Base-by-base conservation (phyloP, 2,113 vertebrate species). In the Leptobrachium leishanense region DNA sequence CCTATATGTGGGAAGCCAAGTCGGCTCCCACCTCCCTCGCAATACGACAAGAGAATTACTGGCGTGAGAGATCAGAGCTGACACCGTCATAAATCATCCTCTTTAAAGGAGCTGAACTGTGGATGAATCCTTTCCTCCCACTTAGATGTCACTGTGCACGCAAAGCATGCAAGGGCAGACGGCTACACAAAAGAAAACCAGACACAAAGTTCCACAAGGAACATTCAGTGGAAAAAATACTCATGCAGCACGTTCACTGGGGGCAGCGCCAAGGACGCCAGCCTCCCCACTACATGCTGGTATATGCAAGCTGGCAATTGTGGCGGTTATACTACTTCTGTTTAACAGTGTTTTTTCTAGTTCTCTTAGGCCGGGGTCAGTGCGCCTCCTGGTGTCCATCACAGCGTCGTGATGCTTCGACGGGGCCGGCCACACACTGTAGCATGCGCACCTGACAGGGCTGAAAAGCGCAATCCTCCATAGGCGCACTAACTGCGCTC, bases 61-160 rank as follows among this genome's bases (percentile, higher is more conserved):
- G 77, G 77, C 70, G 77, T 80, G 77, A 80, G 71, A 80, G 77
- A 80, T 70, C 70, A 67, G 77, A 80, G 64, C 77, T 80, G 77
- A 80, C 77, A 74, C 77, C 68, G 77, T 80, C 77, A 80, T 80
- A 80, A 74, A 80, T 74, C 77, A 74, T 80, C 63, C 77, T 74
- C 70, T 80, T 41, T 74, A 74, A 65, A 74, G 72, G 77, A 80
- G 53, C 46, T 68, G 64, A 74, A 68, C 70, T 74, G 71, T 50
- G 72, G 63, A 80, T 68, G 41, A 80, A 80, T 67, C 71, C 20
- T 74, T 68, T 74, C 77, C 71, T 80, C 77, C 77, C 77, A 80
- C 77, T 80, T 74, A 74, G 42, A 59, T 57, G 57, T 55, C 65
- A 41, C 68, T 80, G 77, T 68, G 57, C 42, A 66, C 54, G 31